A percentile compares a stretch with the other conserved stretches of the same genome.
These are phyloP conservation scores for Melanostigma gelatinosum DNA, from an alignment of 2,113 vertebrate species.

Conservation along the genomic window DNA sequence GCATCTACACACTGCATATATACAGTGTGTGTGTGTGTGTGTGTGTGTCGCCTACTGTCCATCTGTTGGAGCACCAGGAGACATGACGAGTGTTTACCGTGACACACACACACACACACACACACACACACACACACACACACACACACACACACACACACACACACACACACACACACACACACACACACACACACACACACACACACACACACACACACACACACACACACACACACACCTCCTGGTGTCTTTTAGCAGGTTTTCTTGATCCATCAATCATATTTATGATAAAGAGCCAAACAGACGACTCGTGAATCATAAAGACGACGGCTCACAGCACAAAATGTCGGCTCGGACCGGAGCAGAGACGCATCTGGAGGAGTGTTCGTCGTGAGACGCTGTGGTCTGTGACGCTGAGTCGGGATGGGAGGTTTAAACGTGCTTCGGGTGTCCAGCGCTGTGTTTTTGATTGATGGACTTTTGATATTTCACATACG, in stretches of 20 bases:
- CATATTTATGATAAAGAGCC: not conserved
- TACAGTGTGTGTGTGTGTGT: constrained; percentile 27
- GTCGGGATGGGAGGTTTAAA: no score
- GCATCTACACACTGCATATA: no score
- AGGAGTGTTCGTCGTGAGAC: no score
- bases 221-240: not conserved
- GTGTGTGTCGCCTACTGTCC: constrained; percentile 63
- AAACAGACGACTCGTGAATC: not conserved
- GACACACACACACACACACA: not conserved
- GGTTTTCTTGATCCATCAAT: constrained; percentile 6
- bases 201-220: not conserved
- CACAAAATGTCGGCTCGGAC: no score
- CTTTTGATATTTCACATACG: no score
- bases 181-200: not conserved
- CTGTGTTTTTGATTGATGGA: no score
- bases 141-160: not conserved
- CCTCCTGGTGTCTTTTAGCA: not conserved
- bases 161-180: not conserved
- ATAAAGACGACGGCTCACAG: not conserved
- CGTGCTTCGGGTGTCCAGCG: no score
- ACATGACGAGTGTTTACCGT: not conserved
- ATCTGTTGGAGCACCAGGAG: constrained; percentile 1
- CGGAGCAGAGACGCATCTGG: no score
- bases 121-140: not conserved
- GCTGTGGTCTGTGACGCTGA: no score